Conservation (phyloP, 2,888 invertebrate genomes). For the Willowsia nigromaculata region DNA sequence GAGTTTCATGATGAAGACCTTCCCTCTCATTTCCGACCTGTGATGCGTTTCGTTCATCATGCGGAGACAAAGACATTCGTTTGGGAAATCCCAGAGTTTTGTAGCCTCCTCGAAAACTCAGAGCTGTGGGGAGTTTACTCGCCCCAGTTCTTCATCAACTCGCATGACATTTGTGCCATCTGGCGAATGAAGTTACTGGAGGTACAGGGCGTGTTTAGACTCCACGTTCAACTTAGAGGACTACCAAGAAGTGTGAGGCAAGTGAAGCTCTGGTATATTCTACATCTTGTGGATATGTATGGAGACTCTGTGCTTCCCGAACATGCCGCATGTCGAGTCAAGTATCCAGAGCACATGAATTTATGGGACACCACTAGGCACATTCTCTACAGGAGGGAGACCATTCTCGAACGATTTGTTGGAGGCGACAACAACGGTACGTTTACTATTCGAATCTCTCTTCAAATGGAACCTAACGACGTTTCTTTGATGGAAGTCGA, state of each 20-base stretch:
- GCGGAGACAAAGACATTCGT: slow-evolving; percentile 62
- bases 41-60: slow-evolving; percentile 56
- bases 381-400: slow-evolving; percentile 70
- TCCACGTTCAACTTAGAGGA: slow-evolving; percentile 71
- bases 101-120: slow-evolving; percentile 52
- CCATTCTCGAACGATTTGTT: slow-evolving; percentile 63
- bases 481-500: slow-evolving; percentile 55
- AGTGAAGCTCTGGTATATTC: slow-evolving; percentile 69
- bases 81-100: slow-evolving; percentile 71
- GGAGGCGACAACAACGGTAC: slow-evolving; percentile 12
- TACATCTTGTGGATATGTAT: slow-evolving; percentile 68
- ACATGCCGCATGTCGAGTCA: slow-evolving; percentile 61
- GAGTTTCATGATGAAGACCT: slow-evolving; percentile 45
- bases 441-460: slow-evolving; percentile 61
- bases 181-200: slow-evolving; percentile 73
- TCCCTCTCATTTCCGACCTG: slow-evolving; percentile 24
- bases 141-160: slow-evolving; percentile 65
- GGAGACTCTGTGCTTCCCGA: slow-evolving; percentile 74
- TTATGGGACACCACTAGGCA: slow-evolving; percentile 70
- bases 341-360: slow-evolving; percentile 71
- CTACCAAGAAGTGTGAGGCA: slow-evolving; percentile 61
- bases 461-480: slow-evolving; percentile 70
- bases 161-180: slow-evolving; percentile 65
- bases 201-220: slow-evolving; percentile 69
- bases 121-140: slow-evolving; percentile 73